Conservation (phyloP, 2,113 vertebrate species). For the Anarhynchus alexandrinus region DNA sequence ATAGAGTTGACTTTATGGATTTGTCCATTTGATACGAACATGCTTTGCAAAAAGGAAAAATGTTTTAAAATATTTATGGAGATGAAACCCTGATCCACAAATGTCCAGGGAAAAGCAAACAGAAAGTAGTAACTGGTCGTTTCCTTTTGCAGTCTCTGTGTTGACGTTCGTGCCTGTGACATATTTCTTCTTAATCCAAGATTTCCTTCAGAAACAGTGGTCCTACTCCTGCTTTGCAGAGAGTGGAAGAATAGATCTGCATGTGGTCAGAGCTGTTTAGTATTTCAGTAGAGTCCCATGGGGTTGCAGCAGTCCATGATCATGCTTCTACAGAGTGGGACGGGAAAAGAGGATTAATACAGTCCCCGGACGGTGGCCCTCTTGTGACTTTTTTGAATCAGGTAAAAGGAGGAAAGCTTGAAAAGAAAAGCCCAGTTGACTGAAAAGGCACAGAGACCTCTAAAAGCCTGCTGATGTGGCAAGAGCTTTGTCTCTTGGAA, state of each 20-base stretch:
- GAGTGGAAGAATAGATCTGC: neutral
- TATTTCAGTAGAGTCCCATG: neutral
- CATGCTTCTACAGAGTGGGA: neutral
- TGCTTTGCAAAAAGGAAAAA: neutral
- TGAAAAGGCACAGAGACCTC: conserved; percentile 17
- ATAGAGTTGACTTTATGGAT: neutral
- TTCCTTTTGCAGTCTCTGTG: neutral
- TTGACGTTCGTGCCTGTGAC: neutral
- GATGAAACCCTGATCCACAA: neutral
- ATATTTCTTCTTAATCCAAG: neutral
- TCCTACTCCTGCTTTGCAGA: neutral
- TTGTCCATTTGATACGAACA: neutral
- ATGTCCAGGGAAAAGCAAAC: neutral
- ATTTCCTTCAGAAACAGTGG: neutral
- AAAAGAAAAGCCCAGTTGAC: neutral
- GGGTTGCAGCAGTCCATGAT: neutral
- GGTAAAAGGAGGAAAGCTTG: conserved; percentile 19
- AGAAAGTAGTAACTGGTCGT: neutral
- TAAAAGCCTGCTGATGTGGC: conserved; percentile 32
- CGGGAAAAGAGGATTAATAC: conserved; percentile 6
- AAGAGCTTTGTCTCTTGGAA: conserved; percentile 38
- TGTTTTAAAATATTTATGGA: neutral
- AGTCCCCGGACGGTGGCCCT: neutral
- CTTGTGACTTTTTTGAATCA: conserved; percentile 12
- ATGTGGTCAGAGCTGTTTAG: neutral